A percentile compares a stretch with the other conserved stretches of the same genome.
These are phyloP conservation scores for Leptopilina drosophilae DNA, from an alignment of 2,888 invertebrate species.

Conservation along the genomic window DNA sequence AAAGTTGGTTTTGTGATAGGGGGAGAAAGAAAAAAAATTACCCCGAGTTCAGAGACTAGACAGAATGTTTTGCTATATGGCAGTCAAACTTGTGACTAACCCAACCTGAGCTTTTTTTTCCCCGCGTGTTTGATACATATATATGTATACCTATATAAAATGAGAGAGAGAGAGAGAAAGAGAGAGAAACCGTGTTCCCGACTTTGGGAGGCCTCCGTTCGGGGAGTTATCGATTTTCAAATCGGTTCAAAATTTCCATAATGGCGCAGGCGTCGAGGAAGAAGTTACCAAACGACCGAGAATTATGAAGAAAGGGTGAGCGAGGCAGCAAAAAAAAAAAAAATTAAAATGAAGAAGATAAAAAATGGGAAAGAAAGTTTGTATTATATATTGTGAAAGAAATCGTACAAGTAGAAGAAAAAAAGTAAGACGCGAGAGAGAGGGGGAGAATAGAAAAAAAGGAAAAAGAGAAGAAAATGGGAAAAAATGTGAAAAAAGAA, in stretches of 20 bases:
- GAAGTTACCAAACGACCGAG: conserved; percentile 14
- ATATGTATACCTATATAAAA: no score
- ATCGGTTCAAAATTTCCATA: conserved; percentile 77
- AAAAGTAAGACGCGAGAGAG: no score
- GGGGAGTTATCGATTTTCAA: conserved; percentile 75
- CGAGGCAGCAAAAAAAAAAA: conserved; percentile 33
- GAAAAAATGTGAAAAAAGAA: conserved; percentile 3
- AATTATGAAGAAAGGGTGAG: conserved; percentile 29
- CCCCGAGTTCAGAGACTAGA: conserved; percentile 39
- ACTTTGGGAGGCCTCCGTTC: conserved; percentile 55
- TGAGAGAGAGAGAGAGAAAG: no score
- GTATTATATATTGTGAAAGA: not conserved
- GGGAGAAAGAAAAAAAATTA: conserved; percentile 41
- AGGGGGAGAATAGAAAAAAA: not conserved
- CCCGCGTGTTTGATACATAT: no score
- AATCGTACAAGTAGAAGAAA: not conserved
- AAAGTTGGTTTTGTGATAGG: conserved; percentile 41
- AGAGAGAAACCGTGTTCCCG: conserved; percentile 3
- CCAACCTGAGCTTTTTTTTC: conserved; percentile 30
- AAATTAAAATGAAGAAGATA: conserved; percentile 38
- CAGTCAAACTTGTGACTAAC: conserved; percentile 37
- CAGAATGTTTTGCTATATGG: conserved; percentile 34
- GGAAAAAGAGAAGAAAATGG: not conserved
- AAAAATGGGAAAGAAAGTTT: conserved; percentile 36
- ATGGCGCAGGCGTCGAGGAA: conserved; percentile 64